Base-by-base conservation (phyloP, 2,797 vertebrate species). In the Myioborus melanocephalus region DNA sequence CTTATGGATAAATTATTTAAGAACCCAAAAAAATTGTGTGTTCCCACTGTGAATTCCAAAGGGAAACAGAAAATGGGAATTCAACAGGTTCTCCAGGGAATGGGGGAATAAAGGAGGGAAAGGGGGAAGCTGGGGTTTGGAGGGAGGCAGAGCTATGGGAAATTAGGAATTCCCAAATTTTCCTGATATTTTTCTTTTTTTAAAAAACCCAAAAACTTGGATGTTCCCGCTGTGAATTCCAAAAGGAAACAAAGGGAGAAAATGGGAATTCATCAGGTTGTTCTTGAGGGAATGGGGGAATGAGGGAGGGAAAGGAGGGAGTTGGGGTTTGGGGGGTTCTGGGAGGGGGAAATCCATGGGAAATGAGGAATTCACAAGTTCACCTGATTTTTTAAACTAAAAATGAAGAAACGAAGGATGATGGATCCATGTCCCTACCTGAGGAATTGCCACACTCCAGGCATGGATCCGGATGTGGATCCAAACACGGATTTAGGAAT, bases 81-180 rank as follows among this genome's bases (percentile, higher is more conserved):
- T 5, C 18, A 17, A 1, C 3, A 10, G 9, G 2, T 24, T 24
- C 1, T 17, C 8, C 35, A 13, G 20, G 52, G 32, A 22, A n/a
- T 32, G 8, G 32, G 20, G 52, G 30, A 53, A 55, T 5, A 14
- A 34, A 3, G 1, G 53, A 15, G n/a, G n/a, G 14, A 34, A 34
- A 34, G n/a, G 22, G 6, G n/a, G 7, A 13, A 34, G 9, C 8
- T 34, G 55, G 12, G 43, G 6, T 34, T 23, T 34, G 32, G 20
- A 13, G 53, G 20, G 20, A 17, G 19, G 41, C 43, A 20, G 43
- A 20, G 18, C 43, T 43, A 3, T 43, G 18, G 43, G 19, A 43
- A 43, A 43, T 9, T 8, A 43, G 10, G 43, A 43, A 43, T 43
- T 43, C 43, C 43, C 43, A 43, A 43, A 9, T 43, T 43, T 43